phyloP scores from a whole-genome alignment of 2,888 invertebrate species.

The Dimorphilus gyrociliatus region DNA sequence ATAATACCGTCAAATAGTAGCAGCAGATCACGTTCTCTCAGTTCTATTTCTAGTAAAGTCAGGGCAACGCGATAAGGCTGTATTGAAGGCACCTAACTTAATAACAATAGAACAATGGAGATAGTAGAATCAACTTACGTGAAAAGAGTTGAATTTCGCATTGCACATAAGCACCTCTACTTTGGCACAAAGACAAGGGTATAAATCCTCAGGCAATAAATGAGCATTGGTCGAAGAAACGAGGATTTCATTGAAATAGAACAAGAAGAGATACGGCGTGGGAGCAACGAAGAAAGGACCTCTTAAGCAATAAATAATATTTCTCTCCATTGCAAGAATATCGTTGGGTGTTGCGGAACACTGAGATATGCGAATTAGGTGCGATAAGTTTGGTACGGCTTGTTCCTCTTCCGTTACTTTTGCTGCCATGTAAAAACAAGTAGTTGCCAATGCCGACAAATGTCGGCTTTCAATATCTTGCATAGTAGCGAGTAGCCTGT shows the following conservation, averaged over 20 bases:
- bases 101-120: background rate
- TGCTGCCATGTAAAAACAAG: conserved; percentile 23
- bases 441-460: conserved; percentile 23
- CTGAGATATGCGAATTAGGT: too few species aligned
- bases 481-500: conserved; percentile 21
- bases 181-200: too few species aligned
- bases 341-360: conserved; percentile 24
- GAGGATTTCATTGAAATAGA: too few species aligned
- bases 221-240: too few species aligned
- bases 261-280: too few species aligned
- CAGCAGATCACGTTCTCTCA: conserved; percentile 10
- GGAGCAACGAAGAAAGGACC: too few species aligned
- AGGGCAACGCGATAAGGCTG: conserved; percentile 18
- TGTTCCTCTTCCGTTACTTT: conserved; percentile 20
- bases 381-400: too few species aligned
- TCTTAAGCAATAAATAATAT: too few species aligned
- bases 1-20: too few species aligned
- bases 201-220: too few species aligned
- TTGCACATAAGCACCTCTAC: conserved; percentile 13
- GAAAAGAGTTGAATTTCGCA: conserved; percentile 11
- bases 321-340: conserved; percentile 28
- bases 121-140: too few species aligned
- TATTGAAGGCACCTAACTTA: conserved; percentile 6
- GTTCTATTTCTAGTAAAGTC: conserved; percentile 12
- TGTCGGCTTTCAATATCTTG: too few species aligned